Evolutionary conservation across 2,113 vertebrate genomes (phyloP), one percentile per base, ranked within the genome.

Genomic region (Larimichthys crocea): DNA sequence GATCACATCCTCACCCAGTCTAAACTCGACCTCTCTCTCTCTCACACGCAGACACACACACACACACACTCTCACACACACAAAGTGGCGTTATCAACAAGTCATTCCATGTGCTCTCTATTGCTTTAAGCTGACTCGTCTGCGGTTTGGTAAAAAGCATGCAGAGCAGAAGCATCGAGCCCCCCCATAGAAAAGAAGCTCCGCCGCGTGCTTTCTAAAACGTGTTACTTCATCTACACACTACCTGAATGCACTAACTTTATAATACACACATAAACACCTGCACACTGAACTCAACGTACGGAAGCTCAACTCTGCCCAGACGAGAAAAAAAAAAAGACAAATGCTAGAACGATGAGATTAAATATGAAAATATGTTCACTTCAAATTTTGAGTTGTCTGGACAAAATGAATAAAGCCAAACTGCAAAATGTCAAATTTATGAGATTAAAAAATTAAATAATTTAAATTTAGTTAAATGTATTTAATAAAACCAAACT

Each of bases 151-250:
- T 81, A 40, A 66, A 66, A 71, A 81, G 48, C 84, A 72, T 65
- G 67, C 57, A 11, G 53, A 71, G 72, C 57, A 65, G 56, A 24
- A 84, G 75, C 35, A 22, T 66, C 2, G 35, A 74, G 35, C 59
- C 40, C 64, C 9, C 44, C 78, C 50, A 57, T n/a, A 57, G 66
- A 62, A 63, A 73, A 55, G 14, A 76, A 60, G 71, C 67, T 78
- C 66, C 64, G 31, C 62, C 48, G 62, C 48, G 35, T 80, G 53
- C 66, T 65, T 76, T 40, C 29, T 65, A 83, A 69, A 78, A 68
- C 3, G n/a, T 67, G 19, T 60, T 50, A 60, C 74, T 74, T 79
- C 17, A 42, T 83, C 85, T 85, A 88, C 80, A 71, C 24, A 66
- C 76, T 74, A 82, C 79, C 64, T 74, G 75, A 76, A 69, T 60